Conservation (phyloP, 2,888 invertebrate genomes). For the Crepidodera aurea region DNA sequence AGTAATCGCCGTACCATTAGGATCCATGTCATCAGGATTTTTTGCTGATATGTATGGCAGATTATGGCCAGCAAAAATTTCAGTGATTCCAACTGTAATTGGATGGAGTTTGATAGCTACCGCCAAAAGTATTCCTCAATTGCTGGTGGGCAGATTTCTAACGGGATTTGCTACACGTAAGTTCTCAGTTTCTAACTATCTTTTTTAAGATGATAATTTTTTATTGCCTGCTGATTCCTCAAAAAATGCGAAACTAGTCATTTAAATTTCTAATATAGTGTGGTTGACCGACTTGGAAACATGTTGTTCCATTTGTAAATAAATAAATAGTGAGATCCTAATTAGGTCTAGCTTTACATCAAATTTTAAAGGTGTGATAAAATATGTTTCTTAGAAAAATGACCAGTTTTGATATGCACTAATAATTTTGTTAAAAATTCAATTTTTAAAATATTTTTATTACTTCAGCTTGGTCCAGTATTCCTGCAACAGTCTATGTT, state of each 20-base stretch:
- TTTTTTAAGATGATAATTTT: conserved; percentile 17
- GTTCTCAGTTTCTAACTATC: no score
- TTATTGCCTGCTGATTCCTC: not conserved
- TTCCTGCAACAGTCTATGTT: conserved; percentile 70
- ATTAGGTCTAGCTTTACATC: no score
- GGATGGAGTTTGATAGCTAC: conserved; percentile 68
- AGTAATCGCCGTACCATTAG: conserved; percentile 66
- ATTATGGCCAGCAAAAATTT: conserved; percentile 65
- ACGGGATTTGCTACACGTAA: conserved; percentile 66
- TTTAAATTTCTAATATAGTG: no score
- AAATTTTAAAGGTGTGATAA: no score
- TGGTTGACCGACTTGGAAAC: no score
- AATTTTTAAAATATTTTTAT: no score
- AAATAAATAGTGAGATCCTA: no score
- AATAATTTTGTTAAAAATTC: no score
- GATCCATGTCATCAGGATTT: conserved; percentile 65
- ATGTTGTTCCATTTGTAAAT: no score
- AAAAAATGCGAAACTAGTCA: no score
- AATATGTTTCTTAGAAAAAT: no score
- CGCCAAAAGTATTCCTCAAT: conserved; percentile 63
- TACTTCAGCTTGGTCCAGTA: conserved; percentile 64
- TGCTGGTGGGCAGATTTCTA: conserved; percentile 64
- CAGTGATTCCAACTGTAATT: conserved; percentile 64
- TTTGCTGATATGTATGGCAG: conserved; percentile 67
- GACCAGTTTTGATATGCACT: no score